phyloP scores from a whole-genome alignment of 2,888 invertebrate genomes.

The Ennomos quercinarius region DNA sequence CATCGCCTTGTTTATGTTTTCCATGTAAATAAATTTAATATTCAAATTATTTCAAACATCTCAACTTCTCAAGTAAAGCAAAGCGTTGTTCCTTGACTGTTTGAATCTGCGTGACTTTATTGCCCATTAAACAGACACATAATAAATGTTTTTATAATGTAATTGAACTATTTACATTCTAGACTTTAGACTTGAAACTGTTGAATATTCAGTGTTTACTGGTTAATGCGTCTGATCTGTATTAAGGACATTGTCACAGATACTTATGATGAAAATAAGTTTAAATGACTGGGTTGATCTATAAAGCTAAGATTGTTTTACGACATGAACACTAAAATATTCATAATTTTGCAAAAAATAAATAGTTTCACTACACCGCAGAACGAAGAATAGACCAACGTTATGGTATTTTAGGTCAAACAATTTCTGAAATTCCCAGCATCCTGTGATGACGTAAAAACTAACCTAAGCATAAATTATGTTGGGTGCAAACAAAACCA shows the following conservation, averaged over 20 bases:
- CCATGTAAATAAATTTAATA: slow-evolving; percentile 16
- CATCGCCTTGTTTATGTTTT: slow-evolving; percentile 10
- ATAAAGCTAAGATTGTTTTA: too few relatives aligned
- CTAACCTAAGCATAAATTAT: too few relatives aligned
- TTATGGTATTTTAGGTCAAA: too few relatives aligned
- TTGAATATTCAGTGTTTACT: slow-evolving; percentile 24
- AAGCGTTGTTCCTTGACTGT: slow-evolving; percentile 12
- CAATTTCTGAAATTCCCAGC: too few relatives aligned
- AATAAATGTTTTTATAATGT: slow-evolving; percentile 20
- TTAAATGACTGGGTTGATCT: too few relatives aligned
- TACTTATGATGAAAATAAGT: neutral
- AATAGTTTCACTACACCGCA: too few relatives aligned
- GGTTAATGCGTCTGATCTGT: slow-evolving; percentile 1
- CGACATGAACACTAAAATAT: too few relatives aligned
- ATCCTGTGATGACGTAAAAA: too few relatives aligned
- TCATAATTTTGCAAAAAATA: too few relatives aligned
- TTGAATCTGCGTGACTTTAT: slow-evolving; percentile 14
- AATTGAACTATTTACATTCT: slow-evolving; percentile 9
- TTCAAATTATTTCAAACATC: slow-evolving; percentile 13
- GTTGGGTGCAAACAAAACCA: too few relatives aligned
- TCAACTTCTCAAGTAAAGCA: too few relatives aligned
- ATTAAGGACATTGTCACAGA: slow-evolving; percentile 3
- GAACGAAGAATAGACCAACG: too few relatives aligned
- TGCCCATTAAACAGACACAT: slow-evolving; percentile 9
- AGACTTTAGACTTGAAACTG: slow-evolving; percentile 17